A percentile compares a stretch with the other conserved stretches of the same genome.
These are phyloP conservation scores for Ischnus inquisitorius DNA, from an alignment of 2,888 invertebrate genomes.

Conservation along the genomic window DNA sequence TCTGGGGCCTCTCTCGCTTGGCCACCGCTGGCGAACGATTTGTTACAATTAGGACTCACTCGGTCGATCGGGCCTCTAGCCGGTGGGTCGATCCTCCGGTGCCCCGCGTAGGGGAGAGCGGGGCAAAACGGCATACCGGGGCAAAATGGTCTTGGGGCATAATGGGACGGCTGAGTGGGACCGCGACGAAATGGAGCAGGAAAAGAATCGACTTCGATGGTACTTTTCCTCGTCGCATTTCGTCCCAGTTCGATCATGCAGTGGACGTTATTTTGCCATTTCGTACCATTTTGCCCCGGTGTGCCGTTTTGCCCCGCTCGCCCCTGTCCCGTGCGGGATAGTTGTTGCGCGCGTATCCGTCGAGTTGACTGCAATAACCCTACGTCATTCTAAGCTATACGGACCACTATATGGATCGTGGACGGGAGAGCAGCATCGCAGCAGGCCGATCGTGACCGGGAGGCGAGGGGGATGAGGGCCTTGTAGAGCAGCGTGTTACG, in stretches of 20 bases:
- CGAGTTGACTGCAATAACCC: slow-evolving; percentile 74
- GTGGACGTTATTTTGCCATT: too few species aligned
- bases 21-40: slow-evolving; percentile 72
- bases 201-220: too few species aligned
- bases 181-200: too few species aligned
- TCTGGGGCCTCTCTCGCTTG: not conserved
- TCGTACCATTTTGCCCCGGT: too few species aligned
- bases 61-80: slow-evolving; percentile 33
- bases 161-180: too few species aligned
- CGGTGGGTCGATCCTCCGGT: slow-evolving; percentile 56
- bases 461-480: too few species aligned
- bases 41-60: slow-evolving; percentile 78
- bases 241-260: too few species aligned
- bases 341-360: slow-evolving; percentile 34
- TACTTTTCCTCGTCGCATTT: too few species aligned
- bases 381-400: slow-evolving; percentile 73
- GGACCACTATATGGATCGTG: slow-evolving; percentile 13
- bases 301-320: too few species aligned
- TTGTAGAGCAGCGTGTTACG: slow-evolving; percentile 62
- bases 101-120: too few species aligned
- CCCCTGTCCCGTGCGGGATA: not conserved
- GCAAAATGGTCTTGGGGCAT: too few species aligned
- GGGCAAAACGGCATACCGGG: too few species aligned
- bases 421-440: slow-evolving; percentile 35
- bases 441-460: slow-evolving; percentile 16